A percentile compares a stretch with the other conserved stretches of the same genome.
These are phyloP conservation scores for Perodicticus potto DNA, from an alignment of 2,797 vertebrate species.

Conservation along the genomic window DNA sequence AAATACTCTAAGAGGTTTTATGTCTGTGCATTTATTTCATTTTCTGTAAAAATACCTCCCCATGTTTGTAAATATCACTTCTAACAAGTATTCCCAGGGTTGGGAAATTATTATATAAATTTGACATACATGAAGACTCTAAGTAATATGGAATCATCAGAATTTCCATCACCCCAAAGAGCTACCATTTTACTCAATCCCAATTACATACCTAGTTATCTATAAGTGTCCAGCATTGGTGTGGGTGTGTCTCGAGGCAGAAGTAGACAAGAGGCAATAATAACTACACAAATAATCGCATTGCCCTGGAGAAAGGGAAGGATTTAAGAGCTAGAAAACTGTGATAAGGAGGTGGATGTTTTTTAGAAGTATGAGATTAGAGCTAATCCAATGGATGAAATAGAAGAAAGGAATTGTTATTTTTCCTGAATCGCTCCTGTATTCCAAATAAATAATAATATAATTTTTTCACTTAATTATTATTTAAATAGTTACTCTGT, in stretches of 20 bases:
- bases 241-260: constrained; percentile 54
- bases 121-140: neutral
- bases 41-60: neutral
- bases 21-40: neutral
- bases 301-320: constrained; percentile 71
- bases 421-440: constrained; percentile 40
- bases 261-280: constrained; percentile 77
- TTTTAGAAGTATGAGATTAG: constrained; percentile 76
- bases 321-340: constrained; percentile 74
- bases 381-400: constrained; percentile 77
- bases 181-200: neutral
- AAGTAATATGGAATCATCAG: constrained; percentile 66
- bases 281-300: constrained; percentile 77
- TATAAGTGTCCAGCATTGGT: constrained; percentile 61
- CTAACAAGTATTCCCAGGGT: neutral
- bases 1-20: constrained; percentile 12
- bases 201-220: neutral
- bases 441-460: constrained; percentile 78
- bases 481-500: constrained; percentile 76
- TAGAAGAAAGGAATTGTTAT: neutral
- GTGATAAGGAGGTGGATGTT: constrained; percentile 70
- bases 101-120: constrained; percentile 45
- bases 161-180: constrained; percentile 66
- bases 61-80: constrained; percentile 56
- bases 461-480: constrained; percentile 78